Evolutionary conservation across 1,140 invertebrate species (phyloP).

Genomic region (Cataglyphis hispanica): DNA sequence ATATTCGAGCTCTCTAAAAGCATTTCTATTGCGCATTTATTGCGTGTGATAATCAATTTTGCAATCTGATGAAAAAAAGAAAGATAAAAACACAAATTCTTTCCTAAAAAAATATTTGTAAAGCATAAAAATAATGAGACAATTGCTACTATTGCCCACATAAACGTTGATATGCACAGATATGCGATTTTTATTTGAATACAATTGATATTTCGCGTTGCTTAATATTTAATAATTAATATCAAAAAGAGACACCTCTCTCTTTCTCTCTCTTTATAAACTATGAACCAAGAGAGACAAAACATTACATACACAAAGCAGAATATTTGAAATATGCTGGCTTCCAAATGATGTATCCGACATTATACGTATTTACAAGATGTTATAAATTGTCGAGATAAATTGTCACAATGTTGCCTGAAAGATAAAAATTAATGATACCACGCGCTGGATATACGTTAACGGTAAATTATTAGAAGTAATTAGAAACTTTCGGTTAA

Average conservation of each 20-base stretch:
- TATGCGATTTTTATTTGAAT: constrained; percentile 1
- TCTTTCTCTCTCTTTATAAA: too few species aligned
- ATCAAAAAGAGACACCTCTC: not conserved
- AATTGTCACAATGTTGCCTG: constrained; percentile 36
- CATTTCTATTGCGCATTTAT: constrained; percentile 10
- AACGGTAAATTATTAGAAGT: constrained; percentile 1
- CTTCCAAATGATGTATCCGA: constrained; percentile 3
- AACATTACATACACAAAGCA: not conserved
- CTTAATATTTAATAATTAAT: constrained; percentile 5
- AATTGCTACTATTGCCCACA: not conserved
- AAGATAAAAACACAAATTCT: constrained; percentile 30
- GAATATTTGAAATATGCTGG: constrained; percentile 14
- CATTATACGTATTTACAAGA: not conserved
- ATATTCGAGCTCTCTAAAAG: constrained; percentile 11
- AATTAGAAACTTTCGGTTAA: not conserved
- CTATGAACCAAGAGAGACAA: not conserved
- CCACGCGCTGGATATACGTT: constrained; percentile 13
- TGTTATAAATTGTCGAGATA: not conserved
- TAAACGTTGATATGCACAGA: constrained; percentile 21
- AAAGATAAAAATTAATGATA: not conserved
- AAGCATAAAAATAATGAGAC: constrained; percentile 20
- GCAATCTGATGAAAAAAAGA: not conserved
- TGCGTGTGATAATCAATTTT: constrained; percentile 15
- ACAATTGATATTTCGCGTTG: constrained; percentile 5
- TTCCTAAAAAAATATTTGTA: constrained; percentile 31